A percentile compares a stretch with the other conserved stretches of the same genome.
Conservation (phyloP, 2,888 invertebrate species). For the Synanthedon formicaeformis region DNA sequence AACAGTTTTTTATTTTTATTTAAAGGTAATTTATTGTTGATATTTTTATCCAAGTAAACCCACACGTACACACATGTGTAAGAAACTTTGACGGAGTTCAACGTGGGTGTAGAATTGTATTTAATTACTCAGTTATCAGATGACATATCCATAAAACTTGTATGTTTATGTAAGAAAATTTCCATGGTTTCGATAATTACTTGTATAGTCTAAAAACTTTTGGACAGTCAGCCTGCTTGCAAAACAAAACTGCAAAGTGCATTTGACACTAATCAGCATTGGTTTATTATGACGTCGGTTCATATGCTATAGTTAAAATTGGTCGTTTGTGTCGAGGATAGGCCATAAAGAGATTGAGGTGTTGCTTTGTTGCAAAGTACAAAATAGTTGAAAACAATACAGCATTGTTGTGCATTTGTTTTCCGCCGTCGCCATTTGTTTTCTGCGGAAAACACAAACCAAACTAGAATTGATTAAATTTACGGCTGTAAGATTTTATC, state of each 20-base stretch:
- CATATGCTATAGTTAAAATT: not conserved
- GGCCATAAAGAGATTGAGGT: not conserved
- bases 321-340: not conserved
- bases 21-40: no score
- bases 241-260: no score
- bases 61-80: slow-evolving; percentile 4
- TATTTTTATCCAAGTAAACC: slow-evolving; percentile 7
- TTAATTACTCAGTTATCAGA: slow-evolving; percentile 22
- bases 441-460: no score
- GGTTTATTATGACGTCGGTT: no score
- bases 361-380: not conserved
- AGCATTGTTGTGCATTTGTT: not conserved
- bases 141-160: slow-evolving; percentile 18
- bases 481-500: not conserved
- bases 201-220: no score
- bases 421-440: no score
- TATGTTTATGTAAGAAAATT: slow-evolving; percentile 10
- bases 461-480: no score
- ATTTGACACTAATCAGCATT: no score
- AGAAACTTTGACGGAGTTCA: slow-evolving; percentile 3
- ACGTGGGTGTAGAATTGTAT: slow-evolving; percentile 7
- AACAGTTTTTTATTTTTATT: no score
- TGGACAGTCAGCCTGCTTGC: no score
- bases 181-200: not conserved
- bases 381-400: not conserved